Conservation (phyloP, 2,797 vertebrate genomes). For the Chanos chanos region DNA sequence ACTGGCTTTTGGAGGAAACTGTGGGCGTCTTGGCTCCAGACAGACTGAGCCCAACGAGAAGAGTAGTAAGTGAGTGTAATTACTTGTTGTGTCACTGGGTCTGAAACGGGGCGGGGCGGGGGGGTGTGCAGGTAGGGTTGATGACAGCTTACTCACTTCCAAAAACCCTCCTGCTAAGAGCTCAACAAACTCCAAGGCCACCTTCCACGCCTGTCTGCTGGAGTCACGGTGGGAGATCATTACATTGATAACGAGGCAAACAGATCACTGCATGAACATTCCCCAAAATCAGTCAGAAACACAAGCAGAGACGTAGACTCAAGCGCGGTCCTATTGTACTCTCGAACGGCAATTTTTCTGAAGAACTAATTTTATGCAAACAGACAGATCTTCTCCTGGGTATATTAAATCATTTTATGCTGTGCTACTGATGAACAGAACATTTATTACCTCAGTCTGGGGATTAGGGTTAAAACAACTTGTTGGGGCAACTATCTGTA, state of each 20-base stretch:
- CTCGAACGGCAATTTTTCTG: no score
- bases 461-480: no score
- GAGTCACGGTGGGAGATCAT: constrained; percentile 25
- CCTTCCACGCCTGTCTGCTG: constrained; percentile 22
- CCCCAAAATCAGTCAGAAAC: no score
- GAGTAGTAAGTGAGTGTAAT: constrained; percentile 46
- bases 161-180: constrained; percentile 32
- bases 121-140: not conserved
- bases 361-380: no score
- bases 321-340: no score
- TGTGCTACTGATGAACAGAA: no score
- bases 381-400: no score
- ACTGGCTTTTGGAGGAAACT: constrained; percentile 39
- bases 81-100: constrained; percentile 38
- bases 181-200: constrained; percentile 22
- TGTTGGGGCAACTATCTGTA: no score
- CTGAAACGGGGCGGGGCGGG: constrained; percentile 30
- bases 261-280: constrained; percentile 14
- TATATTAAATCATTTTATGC: no score
- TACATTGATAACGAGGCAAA: constrained; percentile 35
- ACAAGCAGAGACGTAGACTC: no score
- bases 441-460: no score
- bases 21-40: constrained; percentile 51
- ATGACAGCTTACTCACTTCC: constrained; percentile 43
- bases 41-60: constrained; percentile 41